Conservation (phyloP, 2,888 invertebrate genomes). For the Pyrocoelia pectoralis region DNA sequence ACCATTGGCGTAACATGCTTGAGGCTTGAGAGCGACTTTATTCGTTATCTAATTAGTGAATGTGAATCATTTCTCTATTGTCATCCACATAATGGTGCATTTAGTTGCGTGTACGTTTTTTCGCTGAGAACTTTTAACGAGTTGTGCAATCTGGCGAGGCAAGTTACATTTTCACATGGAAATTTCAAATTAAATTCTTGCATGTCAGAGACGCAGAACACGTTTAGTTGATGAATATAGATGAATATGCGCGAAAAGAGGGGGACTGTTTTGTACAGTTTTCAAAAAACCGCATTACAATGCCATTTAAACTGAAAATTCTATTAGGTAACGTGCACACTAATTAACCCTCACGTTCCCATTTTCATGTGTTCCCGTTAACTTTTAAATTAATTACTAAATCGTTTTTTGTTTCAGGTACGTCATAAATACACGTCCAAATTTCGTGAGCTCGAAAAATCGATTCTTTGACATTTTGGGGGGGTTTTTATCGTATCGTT, state of each 20-base stretch:
- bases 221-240: conserved; percentile 29
- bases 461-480: not conserved
- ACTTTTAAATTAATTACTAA: not conserved
- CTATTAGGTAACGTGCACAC: conserved; percentile 13
- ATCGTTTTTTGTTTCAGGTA: conserved; percentile 27
- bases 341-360: conserved; percentile 14
- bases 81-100: not conserved
- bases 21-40: no score
- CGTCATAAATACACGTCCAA: not conserved
- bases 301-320: conserved; percentile 24
- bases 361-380: not conserved
- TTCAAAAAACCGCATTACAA: conserved; percentile 31
- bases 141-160: conserved; percentile 24
- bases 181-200: conserved; percentile 24
- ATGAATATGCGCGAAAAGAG: conserved; percentile 15
- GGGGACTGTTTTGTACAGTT: conserved; percentile 20
- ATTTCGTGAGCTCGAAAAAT: not conserved
- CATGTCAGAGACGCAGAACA: conserved; percentile 23
- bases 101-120: no score
- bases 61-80: not conserved
- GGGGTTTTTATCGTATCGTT: not conserved
- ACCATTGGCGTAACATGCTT: no score
- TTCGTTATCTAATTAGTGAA: not conserved
- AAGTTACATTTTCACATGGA: conserved; percentile 18
- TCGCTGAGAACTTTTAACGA: conserved; percentile 16